phyloP scores from a whole-genome alignment of 2,113 vertebrate species.

The Nicator chloris region DNA sequence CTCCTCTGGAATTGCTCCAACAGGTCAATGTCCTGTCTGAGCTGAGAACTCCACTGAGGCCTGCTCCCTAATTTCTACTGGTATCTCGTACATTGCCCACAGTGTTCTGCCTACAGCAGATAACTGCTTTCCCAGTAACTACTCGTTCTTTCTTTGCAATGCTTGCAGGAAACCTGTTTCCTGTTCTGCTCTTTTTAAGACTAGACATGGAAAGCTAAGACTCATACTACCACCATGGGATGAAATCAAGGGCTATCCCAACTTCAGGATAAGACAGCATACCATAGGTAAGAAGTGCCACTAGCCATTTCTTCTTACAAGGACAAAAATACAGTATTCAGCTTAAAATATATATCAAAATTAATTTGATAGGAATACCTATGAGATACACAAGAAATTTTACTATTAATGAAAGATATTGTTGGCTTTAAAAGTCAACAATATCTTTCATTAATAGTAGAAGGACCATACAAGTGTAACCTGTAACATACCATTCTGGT shows the following conservation, averaged over 20 bases:
- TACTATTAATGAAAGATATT: too few relatives aligned
- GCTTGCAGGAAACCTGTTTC: background rate
- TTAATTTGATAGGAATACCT: background rate
- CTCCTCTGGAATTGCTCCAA: background rate
- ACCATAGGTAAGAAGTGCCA: background rate
- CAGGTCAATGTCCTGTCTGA: background rate
- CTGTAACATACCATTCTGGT: background rate
- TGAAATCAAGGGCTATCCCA: background rate
- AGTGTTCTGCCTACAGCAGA: background rate
- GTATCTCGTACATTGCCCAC: background rate
- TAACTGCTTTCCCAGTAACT: background rate
- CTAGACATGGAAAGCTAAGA: background rate
- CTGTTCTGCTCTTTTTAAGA: background rate
- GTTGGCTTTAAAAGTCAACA: background rate
- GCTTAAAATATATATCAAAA: background rate
- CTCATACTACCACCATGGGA: background rate
- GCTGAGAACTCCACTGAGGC: background rate
- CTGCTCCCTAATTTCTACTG: background rate
- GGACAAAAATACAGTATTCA: background rate
- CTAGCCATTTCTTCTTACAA: background rate
- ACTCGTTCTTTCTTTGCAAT: background rate
- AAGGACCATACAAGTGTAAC: background rate
- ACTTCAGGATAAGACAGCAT: background rate
- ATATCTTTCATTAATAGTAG: background rate
- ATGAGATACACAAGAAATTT: background rate